Base-by-base conservation (phyloP, 2,113 vertebrate genomes). In the Salvator merianae region DNA sequence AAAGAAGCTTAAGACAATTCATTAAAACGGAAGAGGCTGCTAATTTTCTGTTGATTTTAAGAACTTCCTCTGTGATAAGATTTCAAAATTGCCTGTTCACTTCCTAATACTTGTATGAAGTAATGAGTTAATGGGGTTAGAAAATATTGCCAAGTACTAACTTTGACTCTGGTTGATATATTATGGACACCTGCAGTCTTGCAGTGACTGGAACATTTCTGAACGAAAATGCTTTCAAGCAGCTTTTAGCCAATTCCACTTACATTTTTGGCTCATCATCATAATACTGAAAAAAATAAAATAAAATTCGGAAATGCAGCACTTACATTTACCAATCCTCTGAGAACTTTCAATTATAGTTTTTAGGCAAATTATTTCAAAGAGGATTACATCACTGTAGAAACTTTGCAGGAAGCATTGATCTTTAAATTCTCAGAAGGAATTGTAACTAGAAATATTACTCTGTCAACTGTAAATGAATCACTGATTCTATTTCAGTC, bases 141-240 rank as follows among this genome's bases (percentile, higher is more conserved):
- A 81, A 79, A 84, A 87, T 16, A 26, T 74, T 90, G 92, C 91
- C 91, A 91, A 93, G 90, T 80, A 87, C 86, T 86, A 88, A 38
- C 83, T 91, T 91, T 88, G 81, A 86, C 83, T 95, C 90, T 93
- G 85, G 91, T 84, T 89, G 89, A 92, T 88, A 81, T 30, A 78
- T 74, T 90, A 74, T 79, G 85, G 95, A 92, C 93, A 95, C 94
- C 94, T 96, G 95, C 87, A 89, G 76, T 80, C 87, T 87, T 90
- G 85, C 92, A 93, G 91, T 88, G 36, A 47, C 77, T 93, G 90
- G 83, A 94, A 95, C 71, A 86, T 91, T 90, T 94, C 89, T 77
- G 86, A 90, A 90, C 87, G 91, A 92, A 91, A 94, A 93, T 83
- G 82, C 84, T 93, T 89, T 91, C 86, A 90, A 93, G 88, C 86